These are phyloP conservation scores for Pocota personata DNA, from an alignment of 2,888 invertebrate genomes.

Conservation along the genomic window DNA sequence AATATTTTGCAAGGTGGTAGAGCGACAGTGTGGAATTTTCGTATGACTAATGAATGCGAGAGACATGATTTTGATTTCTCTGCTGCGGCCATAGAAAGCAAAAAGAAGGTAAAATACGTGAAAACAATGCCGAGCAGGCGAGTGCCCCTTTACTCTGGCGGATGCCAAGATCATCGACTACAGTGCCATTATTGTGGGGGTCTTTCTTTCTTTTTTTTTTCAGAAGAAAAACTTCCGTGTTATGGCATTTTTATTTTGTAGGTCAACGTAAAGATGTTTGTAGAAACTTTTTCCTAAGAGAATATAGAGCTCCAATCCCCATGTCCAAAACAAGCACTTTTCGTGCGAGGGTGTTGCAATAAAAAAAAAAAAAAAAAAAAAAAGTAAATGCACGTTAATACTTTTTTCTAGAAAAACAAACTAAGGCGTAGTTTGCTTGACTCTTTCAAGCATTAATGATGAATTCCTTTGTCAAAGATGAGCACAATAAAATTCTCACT, in stretches of 20 bases:
- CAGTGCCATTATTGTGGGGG: slow-evolving; percentile 37
- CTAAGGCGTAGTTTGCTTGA: slow-evolving; percentile 1
- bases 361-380: no score
- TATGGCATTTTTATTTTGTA: slow-evolving; percentile 46
- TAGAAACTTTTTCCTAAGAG: slow-evolving; percentile 1
- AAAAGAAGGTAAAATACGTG: slow-evolving; percentile 58
- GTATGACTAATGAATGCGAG: slow-evolving; percentile 69
- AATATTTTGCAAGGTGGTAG: slow-evolving; percentile 63
- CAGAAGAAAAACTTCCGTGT: slow-evolving; percentile 29
- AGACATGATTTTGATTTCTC: slow-evolving; percentile 72
- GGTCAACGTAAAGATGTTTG: slow-evolving; percentile 42
- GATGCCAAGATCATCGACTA: slow-evolving; percentile 43
- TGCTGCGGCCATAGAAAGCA: slow-evolving; percentile 59
- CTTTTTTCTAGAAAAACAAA: background rate
- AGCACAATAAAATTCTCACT: slow-evolving; percentile 3
- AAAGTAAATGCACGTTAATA: background rate
- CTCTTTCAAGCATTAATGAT: background rate
- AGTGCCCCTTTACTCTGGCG: slow-evolving; percentile 23
- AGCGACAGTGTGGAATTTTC: slow-evolving; percentile 54
- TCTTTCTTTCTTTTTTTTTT: slow-evolving; percentile 16
- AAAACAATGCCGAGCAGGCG: slow-evolving; percentile 60
- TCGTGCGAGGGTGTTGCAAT: slow-evolving; percentile 2
- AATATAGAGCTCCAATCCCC: background rate
- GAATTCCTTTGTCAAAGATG: slow-evolving; percentile 55
- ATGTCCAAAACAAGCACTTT: background rate